These are phyloP conservation scores for Zaprionus gabonicus DNA, from an alignment of 1,140 invertebrate species.

Conservation along the genomic window DNA sequence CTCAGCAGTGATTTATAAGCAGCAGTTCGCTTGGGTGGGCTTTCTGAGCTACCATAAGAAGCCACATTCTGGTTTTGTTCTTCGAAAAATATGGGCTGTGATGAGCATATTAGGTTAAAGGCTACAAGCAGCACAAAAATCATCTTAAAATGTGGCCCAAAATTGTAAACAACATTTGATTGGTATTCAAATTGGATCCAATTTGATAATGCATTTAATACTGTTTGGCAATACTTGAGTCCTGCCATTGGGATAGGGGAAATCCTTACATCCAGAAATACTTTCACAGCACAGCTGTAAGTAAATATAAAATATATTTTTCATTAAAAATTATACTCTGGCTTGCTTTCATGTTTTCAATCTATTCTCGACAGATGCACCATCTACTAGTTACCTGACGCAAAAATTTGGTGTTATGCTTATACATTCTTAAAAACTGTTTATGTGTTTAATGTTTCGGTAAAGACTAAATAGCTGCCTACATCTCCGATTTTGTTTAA, in stretches of 20 bases:
- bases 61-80: slow-evolving; percentile 20
- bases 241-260: not conserved
- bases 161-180: not conserved
- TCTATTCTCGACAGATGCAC: no score
- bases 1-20: slow-evolving; percentile 15
- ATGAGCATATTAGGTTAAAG: slow-evolving; percentile 41
- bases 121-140: slow-evolving; percentile 41
- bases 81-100: slow-evolving; percentile 54
- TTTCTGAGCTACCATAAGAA: not conserved
- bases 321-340: not conserved
- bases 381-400: no score
- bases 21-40: not conserved
- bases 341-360: no score
- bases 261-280: slow-evolving; percentile 9
- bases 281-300: not conserved
- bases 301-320: not conserved
- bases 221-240: slow-evolving; percentile 17
- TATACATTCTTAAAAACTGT: no score
- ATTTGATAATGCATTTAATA: slow-evolving; percentile 35
- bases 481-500: no score
- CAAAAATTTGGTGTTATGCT: no score
- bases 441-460: no score
- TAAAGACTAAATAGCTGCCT: no score
- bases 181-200: slow-evolving; percentile 2
- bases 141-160: slow-evolving; percentile 25